Percentiles rank a stretch among this genome's conserved stretches.
Evolutionary conservation across 2,888 invertebrate species (phyloP).

Genomic region (Ophioninae sp.): DNA sequence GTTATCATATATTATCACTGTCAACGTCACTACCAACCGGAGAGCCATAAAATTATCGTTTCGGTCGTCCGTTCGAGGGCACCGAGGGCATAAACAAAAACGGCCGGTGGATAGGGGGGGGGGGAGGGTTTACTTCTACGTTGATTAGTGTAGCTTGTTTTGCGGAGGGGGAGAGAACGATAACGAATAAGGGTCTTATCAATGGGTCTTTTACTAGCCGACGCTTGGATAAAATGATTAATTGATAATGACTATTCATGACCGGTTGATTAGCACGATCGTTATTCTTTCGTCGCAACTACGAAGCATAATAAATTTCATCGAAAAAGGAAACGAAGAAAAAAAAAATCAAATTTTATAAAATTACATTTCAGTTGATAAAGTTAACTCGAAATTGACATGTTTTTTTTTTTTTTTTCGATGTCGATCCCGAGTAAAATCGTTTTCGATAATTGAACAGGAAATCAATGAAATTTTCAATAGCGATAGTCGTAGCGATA

Average conservation of each 20-base stretch:
- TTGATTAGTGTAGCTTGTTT: background rate
- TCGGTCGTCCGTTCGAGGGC: slow-evolving; percentile 32
- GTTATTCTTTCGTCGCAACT: background rate
- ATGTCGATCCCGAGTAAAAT: background rate
- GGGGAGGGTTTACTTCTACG: background rate
- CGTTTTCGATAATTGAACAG: background rate
- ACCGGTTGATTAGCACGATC: background rate
- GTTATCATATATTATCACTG: background rate
- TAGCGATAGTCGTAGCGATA: background rate
- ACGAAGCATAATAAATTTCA: background rate
- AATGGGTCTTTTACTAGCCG: background rate
- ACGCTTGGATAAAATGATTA: background rate
- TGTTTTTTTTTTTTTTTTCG: background rate
- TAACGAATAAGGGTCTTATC: slow-evolving; percentile 1
- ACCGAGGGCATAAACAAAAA: background rate
- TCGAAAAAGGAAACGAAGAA: background rate
- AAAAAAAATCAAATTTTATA: background rate
- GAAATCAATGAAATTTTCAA: background rate
- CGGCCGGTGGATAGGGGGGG: too few species aligned
- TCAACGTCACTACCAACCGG: slow-evolving; percentile 8
- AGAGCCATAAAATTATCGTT: slow-evolving; percentile 50
- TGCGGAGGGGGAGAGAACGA: background rate
- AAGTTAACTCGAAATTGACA: background rate
- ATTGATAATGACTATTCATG: slow-evolving; percentile 13
- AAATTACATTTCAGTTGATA: background rate